Base-by-base conservation (phyloP, 2,888 invertebrate genomes). In the Drosophila leonis region DNA sequence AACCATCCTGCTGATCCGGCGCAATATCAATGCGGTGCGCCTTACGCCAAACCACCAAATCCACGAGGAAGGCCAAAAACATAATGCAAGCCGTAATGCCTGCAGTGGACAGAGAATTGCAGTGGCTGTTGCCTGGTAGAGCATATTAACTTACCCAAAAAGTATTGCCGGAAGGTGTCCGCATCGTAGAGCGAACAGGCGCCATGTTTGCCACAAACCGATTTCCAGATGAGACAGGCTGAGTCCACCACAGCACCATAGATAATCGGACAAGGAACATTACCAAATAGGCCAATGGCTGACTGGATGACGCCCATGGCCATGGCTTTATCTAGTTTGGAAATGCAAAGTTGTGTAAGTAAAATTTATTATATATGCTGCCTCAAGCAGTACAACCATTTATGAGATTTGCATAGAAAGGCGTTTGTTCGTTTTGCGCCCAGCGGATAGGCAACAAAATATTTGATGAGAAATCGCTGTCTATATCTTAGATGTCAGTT, bases 221-320 rank as follows among this genome's bases (percentile, higher is more conserved):
- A 95, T 93, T 97, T 97, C 94, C 98, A 97, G 82, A 97, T 95
- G 37, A 97, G 94, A 92, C 98, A 98, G 7, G 98, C 97, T 2
- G 97, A 97, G 94, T 98, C 98, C 64, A 98, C 97, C 6, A 98
- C 97, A 48, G 97, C 97, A 71, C 98, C 98, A 93, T 98, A 98
- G 83, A 98, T 95, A 83, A 98, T 97, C n/a, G 98, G 98, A 93
- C 98, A 98, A 83, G 98, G 98, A 90, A 98, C 98, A 93, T 98
- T 98, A 82, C 97, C 98, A 93, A 98, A 98, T 80, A 98, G 94
- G 66, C 98, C 98, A 78, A 98, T 98, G 65, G 98, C 98, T 93
- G 98, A 98, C 93, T 98, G 97, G 91, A 98, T 98, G 90, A 98
- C 95, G 33, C 98, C 98, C 93, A 98, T 95, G 71, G 98, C 98